phyloP scores from a whole-genome alignment of 2,113 vertebrate species.

The Tapirus terrestris region DNA sequence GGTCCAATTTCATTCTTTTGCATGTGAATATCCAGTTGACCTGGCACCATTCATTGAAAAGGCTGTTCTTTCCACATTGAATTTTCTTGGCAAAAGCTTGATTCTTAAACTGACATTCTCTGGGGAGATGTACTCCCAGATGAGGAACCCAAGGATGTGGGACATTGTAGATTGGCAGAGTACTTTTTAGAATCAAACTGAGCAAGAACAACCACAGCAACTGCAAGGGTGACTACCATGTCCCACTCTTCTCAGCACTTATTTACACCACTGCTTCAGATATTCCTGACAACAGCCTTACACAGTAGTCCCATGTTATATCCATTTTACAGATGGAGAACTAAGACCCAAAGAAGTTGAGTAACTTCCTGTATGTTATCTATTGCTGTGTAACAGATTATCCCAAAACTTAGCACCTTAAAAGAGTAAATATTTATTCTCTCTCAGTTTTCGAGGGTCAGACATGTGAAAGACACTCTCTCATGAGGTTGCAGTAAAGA shows the following conservation, averaged over 20 bases:
- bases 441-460: background rate
- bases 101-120: background rate
- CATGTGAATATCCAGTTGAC: background rate
- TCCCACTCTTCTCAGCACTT: background rate
- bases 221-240: background rate
- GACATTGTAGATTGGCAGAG: background rate
- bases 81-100: background rate
- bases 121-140: background rate
- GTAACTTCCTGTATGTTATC: background rate
- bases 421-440: background rate
- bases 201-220: background rate
- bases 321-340: background rate
- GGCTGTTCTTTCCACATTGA: background rate
- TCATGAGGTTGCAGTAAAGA: background rate
- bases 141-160: background rate
- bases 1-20: background rate
- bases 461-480: background rate
- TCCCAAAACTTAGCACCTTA: background rate
- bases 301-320: background rate
- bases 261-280: background rate
- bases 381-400: background rate
- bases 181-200: background rate
- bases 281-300: background rate
- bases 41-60: background rate
- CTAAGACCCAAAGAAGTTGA: background rate